Conservation (phyloP, 2,888 invertebrate species). For the Athripsodes cinereus region DNA sequence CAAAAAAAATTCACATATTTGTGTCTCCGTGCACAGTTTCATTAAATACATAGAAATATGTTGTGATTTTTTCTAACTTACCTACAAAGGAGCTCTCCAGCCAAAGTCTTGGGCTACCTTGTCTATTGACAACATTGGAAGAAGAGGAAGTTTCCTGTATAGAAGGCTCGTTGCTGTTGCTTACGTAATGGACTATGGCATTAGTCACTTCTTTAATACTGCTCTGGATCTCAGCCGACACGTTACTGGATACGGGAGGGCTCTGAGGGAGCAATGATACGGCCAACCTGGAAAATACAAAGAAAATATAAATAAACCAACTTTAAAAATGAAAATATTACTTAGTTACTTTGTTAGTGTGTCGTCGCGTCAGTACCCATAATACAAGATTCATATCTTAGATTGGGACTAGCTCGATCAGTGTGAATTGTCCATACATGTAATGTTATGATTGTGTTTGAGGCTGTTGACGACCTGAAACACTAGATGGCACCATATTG, state of each 20-base stretch:
- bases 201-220: slow-evolving; percentile 91
- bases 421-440: too few relatives aligned
- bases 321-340: background rate
- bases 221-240: slow-evolving; percentile 67
- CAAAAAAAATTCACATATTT: too few relatives aligned
- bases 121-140: slow-evolving; percentile 42
- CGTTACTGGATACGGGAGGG: slow-evolving; percentile 37
- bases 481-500: too few relatives aligned
- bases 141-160: slow-evolving; percentile 40
- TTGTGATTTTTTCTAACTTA: slow-evolving; percentile 12
- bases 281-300: slow-evolving; percentile 50
- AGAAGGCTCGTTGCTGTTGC: slow-evolving; percentile 58
- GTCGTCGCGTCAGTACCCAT: too few relatives aligned
- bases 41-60: too few relatives aligned
- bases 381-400: too few relatives aligned
- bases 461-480: background rate
- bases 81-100: slow-evolving; percentile 89
- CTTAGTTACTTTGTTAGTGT: background rate
- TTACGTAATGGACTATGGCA: slow-evolving; percentile 87
- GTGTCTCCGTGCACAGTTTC: too few relatives aligned
- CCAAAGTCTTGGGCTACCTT: slow-evolving; percentile 73
- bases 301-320: too few relatives aligned
- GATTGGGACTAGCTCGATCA: too few relatives aligned
- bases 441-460: too few relatives aligned
- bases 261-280: slow-evolving; percentile 56